Conservation (phyloP, 92 coral and sea anemone genomes). For the Palythoa heliodiscus region DNA sequence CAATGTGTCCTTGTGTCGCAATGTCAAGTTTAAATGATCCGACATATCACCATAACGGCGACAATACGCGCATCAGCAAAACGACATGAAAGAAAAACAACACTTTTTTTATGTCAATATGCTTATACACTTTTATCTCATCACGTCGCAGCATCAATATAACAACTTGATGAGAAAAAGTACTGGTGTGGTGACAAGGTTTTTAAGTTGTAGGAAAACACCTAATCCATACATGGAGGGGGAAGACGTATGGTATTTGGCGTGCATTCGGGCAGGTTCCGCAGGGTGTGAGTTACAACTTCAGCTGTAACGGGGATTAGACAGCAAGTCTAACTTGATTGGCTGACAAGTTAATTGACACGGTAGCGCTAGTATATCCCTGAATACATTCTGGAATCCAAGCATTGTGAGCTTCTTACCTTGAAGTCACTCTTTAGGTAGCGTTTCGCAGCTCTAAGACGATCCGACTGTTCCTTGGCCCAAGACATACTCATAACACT, state of each 20-base stretch:
- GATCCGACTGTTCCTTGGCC: slow-evolving; percentile 56
- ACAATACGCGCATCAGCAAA: slow-evolving; percentile 41
- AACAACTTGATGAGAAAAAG: slow-evolving; percentile 23
- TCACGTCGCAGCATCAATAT: slow-evolving; percentile 36
- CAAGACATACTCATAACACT: slow-evolving; percentile 52
- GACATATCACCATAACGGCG: slow-evolving; percentile 26
- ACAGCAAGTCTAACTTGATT: slow-evolving; percentile 43
- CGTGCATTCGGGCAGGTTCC: slow-evolving; percentile 36
- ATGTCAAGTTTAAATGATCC: slow-evolving; percentile 44
- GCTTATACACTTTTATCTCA: slow-evolving; percentile 31
- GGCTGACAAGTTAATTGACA: slow-evolving; percentile 43
- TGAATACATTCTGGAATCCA: slow-evolving; percentile 44
- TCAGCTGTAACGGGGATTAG: slow-evolving; percentile 28
- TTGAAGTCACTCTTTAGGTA: slow-evolving; percentile 60
- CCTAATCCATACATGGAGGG: slow-evolving; percentile 15
- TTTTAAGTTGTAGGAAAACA: slow-evolving; percentile 23
- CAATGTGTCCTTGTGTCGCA: slow-evolving; percentile 32
- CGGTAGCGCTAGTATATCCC: slow-evolving; percentile 17
- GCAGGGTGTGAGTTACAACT: slow-evolving; percentile 21
- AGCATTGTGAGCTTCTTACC: slow-evolving; percentile 33
- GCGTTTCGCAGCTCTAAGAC: slow-evolving; percentile 58
- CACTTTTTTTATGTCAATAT: slow-evolving; percentile 35
- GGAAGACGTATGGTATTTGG: slow-evolving; percentile 13
- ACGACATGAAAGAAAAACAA: slow-evolving; percentile 34
- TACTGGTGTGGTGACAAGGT: slow-evolving; percentile 14